Evolutionary conservation across 2,888 invertebrate species (phyloP).

Genomic region (Melitaea athalia): DNA sequence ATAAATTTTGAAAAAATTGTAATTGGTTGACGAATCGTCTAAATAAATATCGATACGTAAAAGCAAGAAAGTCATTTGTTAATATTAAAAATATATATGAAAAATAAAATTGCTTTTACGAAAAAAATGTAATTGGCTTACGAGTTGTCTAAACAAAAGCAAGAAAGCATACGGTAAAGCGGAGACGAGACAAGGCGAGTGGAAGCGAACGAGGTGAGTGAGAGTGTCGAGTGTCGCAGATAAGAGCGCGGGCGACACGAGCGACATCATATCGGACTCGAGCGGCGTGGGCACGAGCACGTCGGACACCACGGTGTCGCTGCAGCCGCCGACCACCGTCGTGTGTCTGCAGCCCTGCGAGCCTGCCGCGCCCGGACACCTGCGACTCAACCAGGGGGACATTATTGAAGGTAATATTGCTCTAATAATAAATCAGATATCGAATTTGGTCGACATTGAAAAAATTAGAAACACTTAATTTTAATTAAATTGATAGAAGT

Average conservation of each 20-base stretch:
- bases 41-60: background rate
- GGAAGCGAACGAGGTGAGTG: constrained; percentile 45
- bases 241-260: constrained; percentile 94
- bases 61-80: too few relatives aligned
- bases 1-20: too few relatives aligned
- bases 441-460: too few relatives aligned
- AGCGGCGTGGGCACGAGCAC: constrained; percentile 95
- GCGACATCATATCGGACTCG: constrained; percentile 96
- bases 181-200: background rate
- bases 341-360: constrained; percentile 81
- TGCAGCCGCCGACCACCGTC: too few relatives aligned
- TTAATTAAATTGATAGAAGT: too few relatives aligned
- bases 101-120: too few relatives aligned
- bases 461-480: too few relatives aligned
- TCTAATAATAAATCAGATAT: too few relatives aligned
- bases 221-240: constrained; percentile 82
- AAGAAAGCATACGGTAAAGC: constrained; percentile 4
- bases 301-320: constrained; percentile 87
- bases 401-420: constrained; percentile 89
- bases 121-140: background rate
- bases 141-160: background rate
- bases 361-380: constrained; percentile 87
- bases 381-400: constrained; percentile 93
- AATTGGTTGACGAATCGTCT: background rate
- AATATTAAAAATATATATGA: too few relatives aligned